Percentiles rank a stretch among this genome's conserved stretches.
Conservation (phyloP, 2,888 invertebrate genomes). For the Agrochola macilenta region DNA sequence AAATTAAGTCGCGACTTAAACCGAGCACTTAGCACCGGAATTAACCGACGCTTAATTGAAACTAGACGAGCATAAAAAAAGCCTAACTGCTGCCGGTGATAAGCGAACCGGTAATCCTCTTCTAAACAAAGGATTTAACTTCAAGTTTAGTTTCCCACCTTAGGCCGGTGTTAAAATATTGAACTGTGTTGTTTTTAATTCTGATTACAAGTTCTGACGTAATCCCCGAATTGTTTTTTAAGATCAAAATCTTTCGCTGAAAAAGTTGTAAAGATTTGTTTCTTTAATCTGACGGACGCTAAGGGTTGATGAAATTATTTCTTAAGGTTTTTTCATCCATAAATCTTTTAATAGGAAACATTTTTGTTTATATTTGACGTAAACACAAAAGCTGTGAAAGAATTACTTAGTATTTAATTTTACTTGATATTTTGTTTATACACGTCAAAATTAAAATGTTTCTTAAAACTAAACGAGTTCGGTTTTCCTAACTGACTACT, state of each 20-base stretch:
- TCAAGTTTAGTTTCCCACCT: slow-evolving; percentile 75
- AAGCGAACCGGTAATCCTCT: slow-evolving; percentile 80
- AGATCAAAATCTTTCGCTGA: slow-evolving; percentile 76
- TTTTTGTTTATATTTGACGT: slow-evolving; percentile 31
- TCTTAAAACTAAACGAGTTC: too few relatives aligned
- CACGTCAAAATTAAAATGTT: too few relatives aligned
- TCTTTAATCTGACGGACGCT: slow-evolving; percentile 63
- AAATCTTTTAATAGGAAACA: slow-evolving; percentile 47
- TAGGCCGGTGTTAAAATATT: slow-evolving; percentile 75
- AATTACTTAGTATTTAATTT: slow-evolving; percentile 13
- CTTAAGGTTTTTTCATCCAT: slow-evolving; percentile 41
- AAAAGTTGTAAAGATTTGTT: slow-evolving; percentile 72
- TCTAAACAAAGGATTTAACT: slow-evolving; percentile 85
- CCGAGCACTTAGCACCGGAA: slow-evolving; percentile 86
- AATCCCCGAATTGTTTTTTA: slow-evolving; percentile 79
- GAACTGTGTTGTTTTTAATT: slow-evolving; percentile 77
- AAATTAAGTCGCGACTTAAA: slow-evolving; percentile 87
- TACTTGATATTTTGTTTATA: neutral
- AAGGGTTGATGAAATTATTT: slow-evolving; percentile 69
- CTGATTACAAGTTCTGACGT: slow-evolving; percentile 83
- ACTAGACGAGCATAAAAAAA: slow-evolving; percentile 84
- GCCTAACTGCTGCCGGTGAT: slow-evolving; percentile 77
- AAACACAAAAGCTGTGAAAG: slow-evolving; percentile 14
- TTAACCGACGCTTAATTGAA: slow-evolving; percentile 89
- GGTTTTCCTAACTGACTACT: too few relatives aligned